Evolutionary conservation across 2,797 vertebrate species (phyloP).

Genomic region (Psittacula derbiana): DNA sequence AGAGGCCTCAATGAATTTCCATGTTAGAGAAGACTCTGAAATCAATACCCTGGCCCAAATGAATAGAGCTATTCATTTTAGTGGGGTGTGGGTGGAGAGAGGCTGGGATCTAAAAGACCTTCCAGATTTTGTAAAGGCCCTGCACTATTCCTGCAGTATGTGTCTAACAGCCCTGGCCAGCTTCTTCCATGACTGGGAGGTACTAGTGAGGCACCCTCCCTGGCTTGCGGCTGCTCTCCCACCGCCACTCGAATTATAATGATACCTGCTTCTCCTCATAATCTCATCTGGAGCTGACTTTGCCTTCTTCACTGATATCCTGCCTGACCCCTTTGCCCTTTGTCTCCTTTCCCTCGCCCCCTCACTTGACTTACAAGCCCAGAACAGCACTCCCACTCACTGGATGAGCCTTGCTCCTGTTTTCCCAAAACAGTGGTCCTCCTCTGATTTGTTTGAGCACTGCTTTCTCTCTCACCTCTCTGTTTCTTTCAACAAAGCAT

Average conservation of each 20-base stretch:
- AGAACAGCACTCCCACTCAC: neutral
- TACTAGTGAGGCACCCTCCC: neutral
- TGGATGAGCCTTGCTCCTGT: slow-evolving; percentile 34
- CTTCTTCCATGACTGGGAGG: neutral
- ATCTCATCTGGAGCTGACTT: neutral
- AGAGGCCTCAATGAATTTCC: slow-evolving; percentile 65
- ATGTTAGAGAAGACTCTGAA: slow-evolving; percentile 68
- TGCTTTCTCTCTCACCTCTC: slow-evolving; percentile 5
- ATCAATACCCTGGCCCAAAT: slow-evolving; percentile 54
- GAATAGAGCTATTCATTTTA: slow-evolving; percentile 74
- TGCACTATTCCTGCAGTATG: neutral
- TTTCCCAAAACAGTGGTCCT: slow-evolving; percentile 21
- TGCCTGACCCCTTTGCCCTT: neutral
- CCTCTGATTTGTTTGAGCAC: neutral
- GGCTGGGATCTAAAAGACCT: slow-evolving; percentile 8
- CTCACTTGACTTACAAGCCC: slow-evolving; percentile 19
- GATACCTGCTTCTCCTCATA: neutral
- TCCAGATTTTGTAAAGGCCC: neutral
- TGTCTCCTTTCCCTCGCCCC: neutral
- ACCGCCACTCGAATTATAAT: neutral
- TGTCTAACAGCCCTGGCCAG: neutral
- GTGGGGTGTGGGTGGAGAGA: slow-evolving; percentile 30
- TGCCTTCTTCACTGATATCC: neutral
- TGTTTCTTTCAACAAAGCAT: slow-evolving; percentile 52
- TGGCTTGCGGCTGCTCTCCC: neutral